Conservation (phyloP, 2,888 invertebrate genomes). For the Allygus modestus region DNA sequence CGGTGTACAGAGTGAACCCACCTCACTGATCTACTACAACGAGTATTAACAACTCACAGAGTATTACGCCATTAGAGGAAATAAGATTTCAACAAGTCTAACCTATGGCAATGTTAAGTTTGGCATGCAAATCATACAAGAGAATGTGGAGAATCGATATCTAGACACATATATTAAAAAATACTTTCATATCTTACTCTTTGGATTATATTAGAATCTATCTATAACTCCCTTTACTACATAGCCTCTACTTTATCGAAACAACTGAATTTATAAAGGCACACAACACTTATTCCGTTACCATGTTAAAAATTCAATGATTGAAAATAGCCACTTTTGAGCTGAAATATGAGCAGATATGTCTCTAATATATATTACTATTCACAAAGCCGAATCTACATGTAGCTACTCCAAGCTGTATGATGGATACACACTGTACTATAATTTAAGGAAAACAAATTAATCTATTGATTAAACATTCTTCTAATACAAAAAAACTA, state of each 20-base stretch:
- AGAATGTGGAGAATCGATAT: background rate
- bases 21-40: too few species aligned
- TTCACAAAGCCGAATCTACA: background rate
- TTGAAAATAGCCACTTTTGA: conserved; percentile 52
- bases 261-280: conserved; percentile 59
- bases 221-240: background rate
- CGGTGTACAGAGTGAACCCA: too few species aligned
- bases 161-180: conserved; percentile 55
- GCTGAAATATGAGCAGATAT: conserved; percentile 50
- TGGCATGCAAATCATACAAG: conserved; percentile 46
- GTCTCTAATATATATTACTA: conserved; percentile 40
- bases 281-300: conserved; percentile 56
- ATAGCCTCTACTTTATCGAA: conserved; percentile 27
- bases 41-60: too few species aligned
- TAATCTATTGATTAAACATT: background rate
- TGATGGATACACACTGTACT: background rate
- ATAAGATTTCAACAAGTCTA: background rate
- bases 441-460: background rate
- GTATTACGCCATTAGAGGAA: background rate
- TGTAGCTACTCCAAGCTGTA: background rate
- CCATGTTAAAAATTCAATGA: conserved; percentile 29
- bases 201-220: conserved; percentile 27
- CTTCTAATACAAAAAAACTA: background rate
- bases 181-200: conserved; percentile 30
- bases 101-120: background rate